A percentile compares a stretch with the other conserved stretches of the same genome.
Conservation (phyloP, 2,888 invertebrate species). For the Frankliniella fusca region DNA sequence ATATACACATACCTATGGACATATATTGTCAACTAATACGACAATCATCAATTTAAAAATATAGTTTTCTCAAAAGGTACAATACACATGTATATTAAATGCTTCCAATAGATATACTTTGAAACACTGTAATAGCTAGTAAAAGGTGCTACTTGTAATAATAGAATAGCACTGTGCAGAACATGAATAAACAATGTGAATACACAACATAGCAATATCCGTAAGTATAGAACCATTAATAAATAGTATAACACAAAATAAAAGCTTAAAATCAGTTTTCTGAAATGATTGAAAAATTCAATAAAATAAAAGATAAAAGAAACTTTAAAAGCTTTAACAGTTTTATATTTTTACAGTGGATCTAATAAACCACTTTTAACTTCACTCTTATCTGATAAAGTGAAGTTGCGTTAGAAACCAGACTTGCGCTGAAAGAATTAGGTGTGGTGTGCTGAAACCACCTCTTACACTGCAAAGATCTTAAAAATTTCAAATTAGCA, state of each 20-base stretch:
- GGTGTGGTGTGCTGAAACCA: too few relatives aligned
- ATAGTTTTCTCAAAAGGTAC: not conserved
- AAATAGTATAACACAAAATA: not conserved
- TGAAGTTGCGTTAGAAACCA: too few relatives aligned
- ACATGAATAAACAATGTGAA: not conserved
- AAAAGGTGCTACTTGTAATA: not conserved
- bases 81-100: not conserved
- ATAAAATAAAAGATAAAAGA: too few relatives aligned
- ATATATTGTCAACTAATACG: not conserved
- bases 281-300: too few relatives aligned
- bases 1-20: not conserved
- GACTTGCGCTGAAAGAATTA: too few relatives aligned
- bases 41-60: slow-evolving; percentile 3
- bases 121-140: not conserved
- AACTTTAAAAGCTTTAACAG: too few relatives aligned
- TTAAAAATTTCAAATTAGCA: too few relatives aligned
- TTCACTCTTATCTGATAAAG: too few relatives aligned
- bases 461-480: too few relatives aligned
- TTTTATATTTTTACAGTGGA: too few relatives aligned
- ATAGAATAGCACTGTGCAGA: not conserved
- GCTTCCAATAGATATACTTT: not conserved
- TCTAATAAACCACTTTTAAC: too few relatives aligned
- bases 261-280: too few relatives aligned
- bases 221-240: not conserved
- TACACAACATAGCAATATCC: not conserved